Base-by-base conservation (phyloP, 1,140 invertebrate species). In the Ostrea edulis region DNA sequence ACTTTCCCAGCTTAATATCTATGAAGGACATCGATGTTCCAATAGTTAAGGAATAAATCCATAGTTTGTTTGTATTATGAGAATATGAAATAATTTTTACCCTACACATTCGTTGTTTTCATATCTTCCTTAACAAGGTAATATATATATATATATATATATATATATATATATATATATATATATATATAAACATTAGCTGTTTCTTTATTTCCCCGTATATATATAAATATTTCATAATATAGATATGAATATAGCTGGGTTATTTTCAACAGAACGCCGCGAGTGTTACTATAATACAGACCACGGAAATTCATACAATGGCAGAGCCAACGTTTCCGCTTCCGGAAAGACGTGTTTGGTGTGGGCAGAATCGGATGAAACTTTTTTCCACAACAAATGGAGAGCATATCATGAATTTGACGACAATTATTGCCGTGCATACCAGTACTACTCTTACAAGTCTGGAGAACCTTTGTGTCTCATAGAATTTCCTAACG, bases 271-370 rank as follows among this genome's bases (percentile, higher is more conserved):
- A 20, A 22, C 20, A 87, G 86, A 68, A 5, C 25, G 51, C 11
- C 29, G 86, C 25, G 82, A 87, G 52, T 87, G 86, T 84, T 65
- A 84, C n/a, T 84, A 68, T 44, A 22, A 52, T 12, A 55, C 44
- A 29, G 86, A 87, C 62, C 5, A 14, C 25, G 86, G 86, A n/a
- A 71, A 58, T 12, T 87, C 86, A 14, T 87, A 87, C 58, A 87
- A 84, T 71, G 86, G 86, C 9, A 9, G 58, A 22, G 11, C n/a
- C n/a, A 87, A 84, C 53, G 62, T 68, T 25, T 62, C 86, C 2
- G 82, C n/a, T 8, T 68, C 82, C 8, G 82, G 82, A 29, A 84
- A 25, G 35, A 11, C 55, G 20, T 87, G 86, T 25, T 14, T 51
- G 11, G 9, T 20, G 20, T 87, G 86, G 86, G 25, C 44, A 0